Conservation (phyloP, 2,113 vertebrate genomes). For the Tapirus terrestris region DNA sequence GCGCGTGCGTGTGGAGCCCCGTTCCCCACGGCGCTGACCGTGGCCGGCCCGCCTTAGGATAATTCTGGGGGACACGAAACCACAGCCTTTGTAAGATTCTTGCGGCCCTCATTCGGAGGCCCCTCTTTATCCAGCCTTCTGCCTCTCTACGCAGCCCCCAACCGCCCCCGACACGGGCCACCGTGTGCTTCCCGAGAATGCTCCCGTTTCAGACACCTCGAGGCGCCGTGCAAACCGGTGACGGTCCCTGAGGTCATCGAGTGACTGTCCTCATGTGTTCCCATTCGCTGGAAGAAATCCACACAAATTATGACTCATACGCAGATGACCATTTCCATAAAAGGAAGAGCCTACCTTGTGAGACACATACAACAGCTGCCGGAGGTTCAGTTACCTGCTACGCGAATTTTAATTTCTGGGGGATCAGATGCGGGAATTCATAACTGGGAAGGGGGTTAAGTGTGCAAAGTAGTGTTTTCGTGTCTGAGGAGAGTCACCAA, state of each 20-base stretch:
- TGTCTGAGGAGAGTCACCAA: background rate
- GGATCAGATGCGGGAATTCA: background rate
- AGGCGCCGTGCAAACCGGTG: accelerated
- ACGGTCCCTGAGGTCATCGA: accelerated
- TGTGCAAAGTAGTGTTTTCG: background rate
- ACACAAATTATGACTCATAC: background rate
- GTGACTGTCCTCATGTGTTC: background rate
- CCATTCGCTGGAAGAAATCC: background rate
- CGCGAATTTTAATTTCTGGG: no score
- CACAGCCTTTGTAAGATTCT: accelerated
- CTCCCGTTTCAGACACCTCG: background rate
- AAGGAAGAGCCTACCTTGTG: background rate
- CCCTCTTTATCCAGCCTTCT: accelerated
- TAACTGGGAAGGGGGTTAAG: accelerated
- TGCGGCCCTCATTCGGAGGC: accelerated
- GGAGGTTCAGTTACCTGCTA: accelerated
- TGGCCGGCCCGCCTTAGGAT: accelerated
- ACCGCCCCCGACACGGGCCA: accelerated
- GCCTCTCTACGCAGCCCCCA: accelerated
- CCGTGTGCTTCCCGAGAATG: accelerated
- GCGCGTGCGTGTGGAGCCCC: accelerated
- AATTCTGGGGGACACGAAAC: accelerated
- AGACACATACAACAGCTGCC: background rate
- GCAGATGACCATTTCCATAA: accelerated
- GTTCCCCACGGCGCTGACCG: accelerated